A percentile compares a stretch with the other conserved stretches of the same genome.
Evolutionary conservation across 1,140 invertebrate genomes (phyloP).

Genomic region (Pseudomyrmex gracilis): DNA sequence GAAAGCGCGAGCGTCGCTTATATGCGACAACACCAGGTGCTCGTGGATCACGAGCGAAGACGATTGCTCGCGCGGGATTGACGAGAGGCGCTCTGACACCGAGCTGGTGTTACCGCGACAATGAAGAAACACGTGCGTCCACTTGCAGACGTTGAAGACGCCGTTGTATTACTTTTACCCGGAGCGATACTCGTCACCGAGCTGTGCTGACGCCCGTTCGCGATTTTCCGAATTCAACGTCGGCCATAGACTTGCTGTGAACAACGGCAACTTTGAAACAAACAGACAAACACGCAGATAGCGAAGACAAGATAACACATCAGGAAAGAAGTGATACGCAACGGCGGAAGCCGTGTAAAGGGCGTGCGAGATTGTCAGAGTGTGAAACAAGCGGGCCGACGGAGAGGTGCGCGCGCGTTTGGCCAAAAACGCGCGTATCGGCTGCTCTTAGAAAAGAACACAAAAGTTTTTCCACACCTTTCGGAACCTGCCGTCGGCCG

Average conservation of each 20-base stretch:
- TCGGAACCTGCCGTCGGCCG: constrained; percentile 41
- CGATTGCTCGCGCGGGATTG: constrained; percentile 49
- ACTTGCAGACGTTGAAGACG: constrained; percentile 57
- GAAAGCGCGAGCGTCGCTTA: neutral
- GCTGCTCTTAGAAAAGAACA: neutral
- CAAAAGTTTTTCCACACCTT: neutral
- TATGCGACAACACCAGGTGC: constrained; percentile 5
- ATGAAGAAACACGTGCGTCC: constrained; percentile 66
- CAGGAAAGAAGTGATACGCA: too few relatives aligned
- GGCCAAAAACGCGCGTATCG: neutral
- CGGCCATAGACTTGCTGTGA: constrained; percentile 39
- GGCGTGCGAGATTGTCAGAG: too few relatives aligned
- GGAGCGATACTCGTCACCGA: constrained; percentile 6
- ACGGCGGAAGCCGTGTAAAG: neutral
- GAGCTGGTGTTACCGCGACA: constrained; percentile 27
- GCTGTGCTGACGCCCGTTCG: constrained; percentile 64
- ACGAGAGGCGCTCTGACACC: constrained; percentile 33
- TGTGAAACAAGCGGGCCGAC: too few relatives aligned
- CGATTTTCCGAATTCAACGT: constrained; percentile 40
- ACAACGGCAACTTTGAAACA: neutral
- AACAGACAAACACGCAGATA: too few relatives aligned
- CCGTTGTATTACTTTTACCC: constrained; percentile 16
- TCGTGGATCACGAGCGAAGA: neutral
- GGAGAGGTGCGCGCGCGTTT: too few relatives aligned
- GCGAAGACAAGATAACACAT: too few relatives aligned